Evolutionary conservation across 2,797 vertebrate species (phyloP).

Genomic region (Coracias cyanogaster): DNA sequence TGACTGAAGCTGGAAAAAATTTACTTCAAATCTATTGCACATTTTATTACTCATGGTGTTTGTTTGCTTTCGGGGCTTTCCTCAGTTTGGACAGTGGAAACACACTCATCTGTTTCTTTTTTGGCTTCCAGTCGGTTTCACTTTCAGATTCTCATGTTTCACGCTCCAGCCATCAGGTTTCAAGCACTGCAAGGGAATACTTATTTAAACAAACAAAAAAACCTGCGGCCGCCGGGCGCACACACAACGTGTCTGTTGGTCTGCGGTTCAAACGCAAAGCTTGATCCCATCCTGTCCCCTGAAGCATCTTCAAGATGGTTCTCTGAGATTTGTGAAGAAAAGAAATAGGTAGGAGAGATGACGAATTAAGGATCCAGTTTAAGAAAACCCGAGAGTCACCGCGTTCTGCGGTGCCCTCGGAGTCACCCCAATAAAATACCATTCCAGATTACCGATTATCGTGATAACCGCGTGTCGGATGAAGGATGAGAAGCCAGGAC

Average conservation of each 20-base stretch:
- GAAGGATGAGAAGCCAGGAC: neutral
- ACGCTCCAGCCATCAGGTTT: constrained; percentile 33
- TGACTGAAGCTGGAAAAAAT: neutral
- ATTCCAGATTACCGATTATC: too few species aligned
- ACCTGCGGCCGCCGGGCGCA: neutral
- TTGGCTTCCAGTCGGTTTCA: constrained; percentile 42
- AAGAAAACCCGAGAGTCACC: neutral
- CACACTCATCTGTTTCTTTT: neutral
- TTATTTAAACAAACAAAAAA: constrained; percentile 23
- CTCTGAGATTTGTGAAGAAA: neutral
- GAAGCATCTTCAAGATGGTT: neutral
- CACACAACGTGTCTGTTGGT: neutral
- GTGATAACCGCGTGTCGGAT: neutral
- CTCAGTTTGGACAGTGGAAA: neutral
- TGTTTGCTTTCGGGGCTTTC: neutral
- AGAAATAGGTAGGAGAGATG: neutral
- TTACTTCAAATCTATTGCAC: neutral
- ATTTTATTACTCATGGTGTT: neutral
- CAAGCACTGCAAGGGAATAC: neutral
- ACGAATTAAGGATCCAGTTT: neutral
- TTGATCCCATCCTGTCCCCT: neutral
- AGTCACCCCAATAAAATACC: neutral
- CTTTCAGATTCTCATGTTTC: constrained; percentile 67
- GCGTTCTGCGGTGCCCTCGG: neutral
- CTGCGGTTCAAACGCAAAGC: neutral